Evolutionary conservation across 2,888 invertebrate species (phyloP).

Genomic region (Oscheius myriophilus): DNA sequence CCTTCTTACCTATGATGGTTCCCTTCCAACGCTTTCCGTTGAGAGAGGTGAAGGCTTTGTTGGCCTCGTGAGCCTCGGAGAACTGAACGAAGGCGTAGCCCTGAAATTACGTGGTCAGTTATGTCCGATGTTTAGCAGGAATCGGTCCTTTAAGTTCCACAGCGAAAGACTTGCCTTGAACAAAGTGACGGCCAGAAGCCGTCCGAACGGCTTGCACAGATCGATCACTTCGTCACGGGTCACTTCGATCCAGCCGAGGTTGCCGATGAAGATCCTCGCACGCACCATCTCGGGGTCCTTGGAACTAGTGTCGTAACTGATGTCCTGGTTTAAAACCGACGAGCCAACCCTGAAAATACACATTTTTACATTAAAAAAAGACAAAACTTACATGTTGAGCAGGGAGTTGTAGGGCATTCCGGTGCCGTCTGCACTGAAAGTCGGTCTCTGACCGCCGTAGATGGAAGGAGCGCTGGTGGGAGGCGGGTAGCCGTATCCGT

Average conservation of each 20-base stretch:
- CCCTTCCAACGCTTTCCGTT: constrained; percentile 82
- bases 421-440: constrained; percentile 43
- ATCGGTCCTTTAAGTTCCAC: neutral
- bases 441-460: constrained; percentile 33
- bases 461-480: neutral
- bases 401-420: constrained; percentile 42
- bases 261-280: constrained; percentile 81
- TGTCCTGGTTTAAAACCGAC: constrained; percentile 40
- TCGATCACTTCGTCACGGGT: constrained; percentile 83
- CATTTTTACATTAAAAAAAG: neutral
- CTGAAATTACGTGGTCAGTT: too few relatives aligned
- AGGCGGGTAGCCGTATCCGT: too few relatives aligned
- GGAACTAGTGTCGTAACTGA: constrained; percentile 77
- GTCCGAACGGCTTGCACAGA: constrained; percentile 82
- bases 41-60: constrained; percentile 81
- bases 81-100: constrained; percentile 85
- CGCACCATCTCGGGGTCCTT: constrained; percentile 77
- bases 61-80: constrained; percentile 81
- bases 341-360: constrained; percentile 31
- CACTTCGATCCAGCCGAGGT: constrained; percentile 79
- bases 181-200: constrained; percentile 81
- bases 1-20: constrained; percentile 79
- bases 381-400: constrained; percentile 35
- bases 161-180: constrained; percentile 75
- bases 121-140: too few relatives aligned